Evolutionary conservation across 2,797 vertebrate genomes (phyloP), one percentile per base, ranked within the genome.

Genomic region (Hypotaenidia philippensis): DNA sequence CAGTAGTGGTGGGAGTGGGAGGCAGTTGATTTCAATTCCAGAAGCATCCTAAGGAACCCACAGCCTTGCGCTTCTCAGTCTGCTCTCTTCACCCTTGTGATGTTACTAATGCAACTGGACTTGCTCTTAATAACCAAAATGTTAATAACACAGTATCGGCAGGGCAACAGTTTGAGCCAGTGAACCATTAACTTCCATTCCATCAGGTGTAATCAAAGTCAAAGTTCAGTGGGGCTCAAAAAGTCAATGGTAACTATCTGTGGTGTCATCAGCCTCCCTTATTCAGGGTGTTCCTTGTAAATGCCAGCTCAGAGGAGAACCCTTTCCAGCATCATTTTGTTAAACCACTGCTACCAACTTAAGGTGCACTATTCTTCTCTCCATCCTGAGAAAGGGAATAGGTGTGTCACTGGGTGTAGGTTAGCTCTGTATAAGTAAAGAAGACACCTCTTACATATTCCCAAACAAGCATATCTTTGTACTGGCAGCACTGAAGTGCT

Each of bases 111-210:
- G 32, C 34, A 78, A 60, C 31, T 17, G 20, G 52, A 78, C 32
- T 60, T 72, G 41, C 16, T 92, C 6, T 77, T 91, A 78, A 66
- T 83, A 86, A 74, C 36, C 25, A 72, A 75, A 87, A 75, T 74
- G 41, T 80, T 84, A 84, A 89, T 70, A 75, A 31, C 61, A 53
- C 2, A 0, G 5, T 66, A 66, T 61, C 1, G 2, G 15, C 41
- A 86, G 55, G 36, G 40, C 45, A 87, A 72, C 44, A 59, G 26
- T 78, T 49, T 86, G 55, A 87, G 65, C 53, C 53, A 40, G 27
- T 79, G 89, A 90, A 83, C 86, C 66, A 65, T 89, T 87, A 83
- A 91, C 45, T 83, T 83, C 60, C 29, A 5, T 78, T 65, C 74
- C 63, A 72, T 90, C 1, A 0, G 22, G 31, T 87, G 57, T 38